phyloP scores from a whole-genome alignment of 2,113 vertebrate genomes.

The Toxostoma redivivum region DNA sequence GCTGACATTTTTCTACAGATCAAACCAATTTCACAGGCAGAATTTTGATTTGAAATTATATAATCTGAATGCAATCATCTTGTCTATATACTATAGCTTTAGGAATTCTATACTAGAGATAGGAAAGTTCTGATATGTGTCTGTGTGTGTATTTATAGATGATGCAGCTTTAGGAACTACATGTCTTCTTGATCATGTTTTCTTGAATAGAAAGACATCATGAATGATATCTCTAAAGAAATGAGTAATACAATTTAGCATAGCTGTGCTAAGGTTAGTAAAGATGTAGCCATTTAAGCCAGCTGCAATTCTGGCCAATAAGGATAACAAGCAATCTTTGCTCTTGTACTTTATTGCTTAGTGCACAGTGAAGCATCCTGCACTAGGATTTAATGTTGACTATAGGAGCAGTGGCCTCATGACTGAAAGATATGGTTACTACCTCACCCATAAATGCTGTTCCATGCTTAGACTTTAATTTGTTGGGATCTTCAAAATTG shows the following conservation, averaged over 20 bases:
- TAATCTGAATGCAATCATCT: not conserved
- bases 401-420: not conserved
- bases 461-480: not conserved
- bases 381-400: conserved; percentile 16
- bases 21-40: not conserved
- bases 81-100: not conserved
- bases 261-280: not conserved
- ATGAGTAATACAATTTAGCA: not conserved
- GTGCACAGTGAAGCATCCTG: not conserved
- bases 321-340: not conserved
- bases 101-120: not conserved
- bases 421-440: conserved; percentile 23
- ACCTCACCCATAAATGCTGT: not conserved
- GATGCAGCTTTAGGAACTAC: not conserved
- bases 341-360: not conserved
- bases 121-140: not conserved
- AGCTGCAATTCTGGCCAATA: not conserved
- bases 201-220: not conserved
- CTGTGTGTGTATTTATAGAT: not conserved
- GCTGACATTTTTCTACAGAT: conserved; percentile 40
- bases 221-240: not conserved
- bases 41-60: not conserved
- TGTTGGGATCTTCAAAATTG: not conserved
- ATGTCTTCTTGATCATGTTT: not conserved
- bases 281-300: not conserved